Evolutionary conservation across 2,113 vertebrate genomes (phyloP).

Genomic region (Osmerus mordax): DNA sequence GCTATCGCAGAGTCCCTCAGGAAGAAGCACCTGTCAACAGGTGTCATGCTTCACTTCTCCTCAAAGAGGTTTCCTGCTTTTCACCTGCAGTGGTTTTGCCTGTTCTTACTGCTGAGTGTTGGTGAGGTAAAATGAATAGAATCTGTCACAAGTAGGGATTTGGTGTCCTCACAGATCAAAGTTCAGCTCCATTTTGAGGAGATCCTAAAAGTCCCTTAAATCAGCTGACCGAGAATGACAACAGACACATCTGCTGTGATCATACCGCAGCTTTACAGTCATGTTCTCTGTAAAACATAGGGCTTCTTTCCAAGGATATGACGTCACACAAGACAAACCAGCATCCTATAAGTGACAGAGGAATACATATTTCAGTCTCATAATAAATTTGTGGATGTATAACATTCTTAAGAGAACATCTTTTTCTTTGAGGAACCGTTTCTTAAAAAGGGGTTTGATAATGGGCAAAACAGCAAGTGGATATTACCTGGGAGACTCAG

Average conservation of each 20-base stretch:
- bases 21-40: constrained; percentile 22
- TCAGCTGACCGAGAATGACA: not conserved
- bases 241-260: not conserved
- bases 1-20: not conserved
- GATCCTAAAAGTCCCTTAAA: not conserved
- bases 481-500: not conserved
- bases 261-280: not conserved
- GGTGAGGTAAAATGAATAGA: constrained; percentile 10
- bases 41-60: not conserved
- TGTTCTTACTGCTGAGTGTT: not conserved
- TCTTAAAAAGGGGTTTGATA: not conserved
- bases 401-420: no score
- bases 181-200: constrained; percentile 4
- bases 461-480: not conserved
- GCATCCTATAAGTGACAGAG: no score
- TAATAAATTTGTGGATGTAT: no score
- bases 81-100: not conserved
- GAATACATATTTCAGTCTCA: no score
- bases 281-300: no score
- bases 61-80: not conserved
- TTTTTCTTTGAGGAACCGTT: no score
- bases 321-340: no score
- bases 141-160: constrained; percentile 20
- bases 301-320: no score
- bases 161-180: constrained; percentile 30